Conservation (phyloP, 2,113 vertebrate genomes). For the Dicerorhinus sumatrensis region DNA sequence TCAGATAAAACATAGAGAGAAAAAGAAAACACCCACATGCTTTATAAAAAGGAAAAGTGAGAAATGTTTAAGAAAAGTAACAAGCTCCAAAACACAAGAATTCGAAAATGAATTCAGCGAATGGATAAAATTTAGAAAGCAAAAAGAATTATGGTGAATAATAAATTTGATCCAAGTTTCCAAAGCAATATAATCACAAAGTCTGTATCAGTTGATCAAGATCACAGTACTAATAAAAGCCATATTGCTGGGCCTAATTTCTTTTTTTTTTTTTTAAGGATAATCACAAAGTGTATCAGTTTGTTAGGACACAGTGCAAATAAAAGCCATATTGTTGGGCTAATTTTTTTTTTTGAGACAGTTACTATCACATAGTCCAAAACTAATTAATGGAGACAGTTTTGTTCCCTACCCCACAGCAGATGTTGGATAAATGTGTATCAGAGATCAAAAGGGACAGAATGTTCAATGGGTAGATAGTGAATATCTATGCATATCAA, state of each 20-base stretch:
- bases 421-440: background rate
- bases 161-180: constrained; percentile 1
- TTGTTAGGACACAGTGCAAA: background rate
- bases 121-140: background rate
- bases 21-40: background rate
- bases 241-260: background rate
- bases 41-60: constrained; percentile 14
- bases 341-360: background rate
- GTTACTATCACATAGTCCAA: background rate
- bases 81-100: background rate
- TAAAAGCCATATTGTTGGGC: background rate
- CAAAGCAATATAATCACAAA: background rate
- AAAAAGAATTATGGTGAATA: background rate
- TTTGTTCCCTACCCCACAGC: background rate
- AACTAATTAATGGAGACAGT: background rate
- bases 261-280: background rate
- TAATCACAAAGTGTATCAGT: background rate
- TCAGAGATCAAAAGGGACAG: background rate
- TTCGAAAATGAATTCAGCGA: constrained; percentile 9
- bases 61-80: background rate
- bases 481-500: background rate
- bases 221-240: constrained; percentile 1
- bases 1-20: background rate
- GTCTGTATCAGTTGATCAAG: background rate
- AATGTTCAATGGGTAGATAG: background rate